These are phyloP conservation scores for Neodiprion virginianus DNA, from an alignment of 1,140 invertebrate species.

Conservation along the genomic window DNA sequence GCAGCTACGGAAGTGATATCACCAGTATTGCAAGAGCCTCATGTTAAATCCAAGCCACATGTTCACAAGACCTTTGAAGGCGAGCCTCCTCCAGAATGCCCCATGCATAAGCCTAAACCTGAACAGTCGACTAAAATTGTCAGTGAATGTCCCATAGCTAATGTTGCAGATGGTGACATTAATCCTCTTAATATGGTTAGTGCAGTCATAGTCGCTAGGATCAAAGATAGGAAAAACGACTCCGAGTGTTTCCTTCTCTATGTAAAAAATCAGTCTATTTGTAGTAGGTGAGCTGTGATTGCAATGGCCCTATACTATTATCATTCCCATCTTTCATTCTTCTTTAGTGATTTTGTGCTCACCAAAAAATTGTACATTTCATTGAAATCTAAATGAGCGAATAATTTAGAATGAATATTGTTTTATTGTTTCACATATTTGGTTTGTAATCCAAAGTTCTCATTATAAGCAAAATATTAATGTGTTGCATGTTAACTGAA, in stretches of 20 bases:
- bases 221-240: background rate
- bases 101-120: conserved; percentile 70
- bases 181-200: conserved; percentile 84
- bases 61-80: conserved; percentile 42
- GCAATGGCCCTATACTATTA: no score
- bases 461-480: no score
- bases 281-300: no score
- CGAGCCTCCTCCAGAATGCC: conserved; percentile 73
- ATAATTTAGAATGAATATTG: no score
- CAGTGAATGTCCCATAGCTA: conserved; percentile 73
- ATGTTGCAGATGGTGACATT: conserved; percentile 66
- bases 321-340: background rate
- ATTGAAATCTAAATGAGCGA: conserved; percentile 10
- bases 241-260: conserved; percentile 17
- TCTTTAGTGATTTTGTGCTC: conserved; percentile 19
- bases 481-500: no score
- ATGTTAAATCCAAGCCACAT: conserved; percentile 27
- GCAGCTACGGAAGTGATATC: conserved; percentile 56
- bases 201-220: conserved; percentile 20
- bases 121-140: conserved; percentile 32
- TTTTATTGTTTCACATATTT: no score
- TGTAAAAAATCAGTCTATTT: background rate
- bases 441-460: no score
- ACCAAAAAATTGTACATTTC: conserved; percentile 4
- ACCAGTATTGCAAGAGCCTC: conserved; percentile 33